phyloP scores from a whole-genome alignment of 1,140 invertebrate genomes.

The Spodoptera litura region DNA sequence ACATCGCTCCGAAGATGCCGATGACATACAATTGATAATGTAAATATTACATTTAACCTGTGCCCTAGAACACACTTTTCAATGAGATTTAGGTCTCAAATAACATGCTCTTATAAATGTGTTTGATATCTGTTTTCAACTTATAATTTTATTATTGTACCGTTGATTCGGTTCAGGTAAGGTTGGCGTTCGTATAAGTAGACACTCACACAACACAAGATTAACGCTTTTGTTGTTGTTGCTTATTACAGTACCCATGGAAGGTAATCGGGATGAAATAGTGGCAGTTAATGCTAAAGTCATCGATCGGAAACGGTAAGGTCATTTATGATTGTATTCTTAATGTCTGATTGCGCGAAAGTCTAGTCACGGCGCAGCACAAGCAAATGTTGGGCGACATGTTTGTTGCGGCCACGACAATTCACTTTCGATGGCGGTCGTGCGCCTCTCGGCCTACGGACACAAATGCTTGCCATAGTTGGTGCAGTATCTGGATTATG shows the following conservation, averaged over 20 bases:
- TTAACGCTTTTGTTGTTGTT: not conserved
- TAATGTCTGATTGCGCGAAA: conserved; percentile 66
- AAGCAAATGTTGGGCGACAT: conserved; percentile 66
- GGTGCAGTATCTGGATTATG: conserved; percentile 77
- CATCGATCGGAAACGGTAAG: conserved; percentile 63
- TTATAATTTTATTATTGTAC: not conserved
- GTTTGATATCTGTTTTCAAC: conserved; percentile 21
- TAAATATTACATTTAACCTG: conserved; percentile 75
- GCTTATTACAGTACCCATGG: conserved; percentile 48
- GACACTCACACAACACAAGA: too few relatives aligned
- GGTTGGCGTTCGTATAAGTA: too few relatives aligned
- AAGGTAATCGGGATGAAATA: conserved; percentile 57
- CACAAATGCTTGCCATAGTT: conserved; percentile 69
- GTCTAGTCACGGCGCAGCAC: conserved; percentile 69
- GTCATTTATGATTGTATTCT: conserved; percentile 69
- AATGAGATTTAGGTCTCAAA: conserved; percentile 52
- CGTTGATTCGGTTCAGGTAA: too few relatives aligned
- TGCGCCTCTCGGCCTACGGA: conserved; percentile 74
- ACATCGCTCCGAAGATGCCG: conserved; percentile 72
- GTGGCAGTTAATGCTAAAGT: conserved; percentile 64
- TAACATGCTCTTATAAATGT: conserved; percentile 28
- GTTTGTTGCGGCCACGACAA: conserved; percentile 69
- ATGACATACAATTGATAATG: conserved; percentile 84
- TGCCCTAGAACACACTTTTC: conserved; percentile 56
- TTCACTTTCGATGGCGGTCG: conserved; percentile 81